phyloP scores from a whole-genome alignment of 1,140 invertebrate genomes.

The Drosophila subobscura region DNA sequence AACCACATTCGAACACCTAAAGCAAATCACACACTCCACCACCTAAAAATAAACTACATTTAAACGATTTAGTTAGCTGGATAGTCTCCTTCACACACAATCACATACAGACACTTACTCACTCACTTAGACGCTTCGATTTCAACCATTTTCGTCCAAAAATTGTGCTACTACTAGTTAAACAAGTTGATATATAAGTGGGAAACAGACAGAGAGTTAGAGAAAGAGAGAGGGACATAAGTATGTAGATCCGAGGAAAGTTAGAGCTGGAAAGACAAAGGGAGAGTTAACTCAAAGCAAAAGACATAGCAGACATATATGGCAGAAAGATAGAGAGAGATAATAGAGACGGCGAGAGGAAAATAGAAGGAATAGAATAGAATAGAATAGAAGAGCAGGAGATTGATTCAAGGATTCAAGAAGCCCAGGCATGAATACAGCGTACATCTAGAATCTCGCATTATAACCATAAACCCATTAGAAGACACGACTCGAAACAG shows the following conservation, averaged over 20 bases:
- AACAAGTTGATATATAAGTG: constrained; percentile 69
- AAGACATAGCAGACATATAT: no score
- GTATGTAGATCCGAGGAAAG: background rate
- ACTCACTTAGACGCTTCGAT: constrained; percentile 72
- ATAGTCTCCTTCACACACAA: constrained; percentile 1
- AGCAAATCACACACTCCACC: background rate
- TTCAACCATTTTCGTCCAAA: constrained; percentile 80
- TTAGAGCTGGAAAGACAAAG: constrained; percentile 1
- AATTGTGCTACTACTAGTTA: constrained; percentile 81
- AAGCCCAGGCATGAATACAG: no score
- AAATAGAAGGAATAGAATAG: background rate
- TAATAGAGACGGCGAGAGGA: no score
- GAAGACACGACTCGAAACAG: constrained; percentile 4
- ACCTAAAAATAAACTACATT: constrained; percentile 3
- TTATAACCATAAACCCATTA: constrained; percentile 1
- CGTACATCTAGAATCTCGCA: constrained; percentile 16
- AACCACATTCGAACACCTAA: background rate
- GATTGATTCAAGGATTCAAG: no score
- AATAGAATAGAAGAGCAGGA: no score
- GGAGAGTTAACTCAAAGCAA: no score
- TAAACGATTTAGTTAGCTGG: constrained; percentile 44
- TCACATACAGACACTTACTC: constrained; percentile 18
- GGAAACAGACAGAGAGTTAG: constrained; percentile 26
- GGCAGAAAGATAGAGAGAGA: background rate
- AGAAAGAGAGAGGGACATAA: background rate